Base-by-base conservation (phyloP, 1,140 invertebrate species). In the Phthorimaea operculella region DNA sequence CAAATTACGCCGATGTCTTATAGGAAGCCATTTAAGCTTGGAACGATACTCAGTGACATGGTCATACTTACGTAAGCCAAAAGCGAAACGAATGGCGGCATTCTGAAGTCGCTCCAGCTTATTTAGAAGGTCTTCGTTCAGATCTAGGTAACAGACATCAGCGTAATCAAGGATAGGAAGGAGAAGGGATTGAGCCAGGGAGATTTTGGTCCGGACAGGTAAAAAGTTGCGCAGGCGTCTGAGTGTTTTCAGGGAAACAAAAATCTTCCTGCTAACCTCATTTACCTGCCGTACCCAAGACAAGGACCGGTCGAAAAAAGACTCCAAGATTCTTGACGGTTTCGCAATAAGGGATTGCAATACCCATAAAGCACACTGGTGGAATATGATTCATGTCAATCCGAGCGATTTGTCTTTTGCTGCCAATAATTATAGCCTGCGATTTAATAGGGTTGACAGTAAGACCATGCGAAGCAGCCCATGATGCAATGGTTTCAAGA, bases 91-190 rank as follows among this genome's bases (percentile, higher is more conserved):
- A 28, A 64, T 60, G n/a, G 50, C 55, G 33, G 55, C 10, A 58
- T 55, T 64, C 53, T 60, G 53, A 34, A 58, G 47, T 14, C 62
- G 53, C 48, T 64, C 53, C 50, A 60, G 51, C 51, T 59, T 59
- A 28, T 54, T 44, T 15, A 59, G 55, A 11, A 48, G 34, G 4
- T 21, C 42, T 39, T 57, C 54, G 10, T 7, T 50, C 9, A 60
- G 36, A 52, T 64, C 36, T 9, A 52, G 47, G 58, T 50, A 64
- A 11, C 50, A 42, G 39, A 15, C 21, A 16, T 61, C 56, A 34
- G 54, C 57, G 16, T 62, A 54, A 11, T 59, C 59, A 14, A 61
- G 51, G 36, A 60, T 56, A 10, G 57, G 54, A 15, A 57, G 45
- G 3, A 57, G 34, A 21, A 62, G 44, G 5, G 55, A 45, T 39